A percentile compares a stretch with the other conserved stretches of the same genome.
Conservation (phyloP, 2,797 vertebrate species). For the Alauda arvensis region DNA sequence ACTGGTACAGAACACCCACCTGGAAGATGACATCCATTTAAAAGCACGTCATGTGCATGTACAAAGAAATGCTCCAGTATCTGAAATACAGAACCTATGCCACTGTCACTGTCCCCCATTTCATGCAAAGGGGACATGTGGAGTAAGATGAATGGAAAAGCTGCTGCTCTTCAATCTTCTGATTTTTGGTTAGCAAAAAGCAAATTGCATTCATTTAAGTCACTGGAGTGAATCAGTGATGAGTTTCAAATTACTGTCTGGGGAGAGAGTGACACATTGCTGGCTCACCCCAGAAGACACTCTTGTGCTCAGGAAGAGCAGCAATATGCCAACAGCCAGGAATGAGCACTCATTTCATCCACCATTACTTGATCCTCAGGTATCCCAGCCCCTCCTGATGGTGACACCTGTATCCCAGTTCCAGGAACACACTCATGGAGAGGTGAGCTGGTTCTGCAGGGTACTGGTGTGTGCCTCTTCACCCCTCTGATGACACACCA, state of each 20-base stretch:
- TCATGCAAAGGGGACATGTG: background rate
- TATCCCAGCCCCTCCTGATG: background rate
- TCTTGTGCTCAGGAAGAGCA: background rate
- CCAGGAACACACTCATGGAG: background rate
- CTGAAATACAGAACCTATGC: background rate
- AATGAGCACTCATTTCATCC: background rate
- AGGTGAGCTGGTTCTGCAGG: background rate
- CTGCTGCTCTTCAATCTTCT: background rate
- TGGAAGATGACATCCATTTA: background rate
- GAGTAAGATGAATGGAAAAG: background rate
- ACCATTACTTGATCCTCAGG: background rate
- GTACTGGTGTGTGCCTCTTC: background rate
- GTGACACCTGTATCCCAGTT: background rate
- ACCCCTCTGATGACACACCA: background rate
- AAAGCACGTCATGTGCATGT: rapidly evolving
- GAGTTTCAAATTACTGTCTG: background rate
- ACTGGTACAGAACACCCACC: background rate
- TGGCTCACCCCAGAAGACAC: background rate
- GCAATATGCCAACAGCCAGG: background rate
- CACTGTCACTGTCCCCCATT: background rate
- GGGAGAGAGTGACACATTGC: background rate
- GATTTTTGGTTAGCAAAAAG: background rate
- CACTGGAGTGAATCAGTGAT: background rate
- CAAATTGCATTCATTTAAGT: background rate
- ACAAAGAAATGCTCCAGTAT: background rate